Conservation (phyloP, 2,113 vertebrate genomes). For the Rhynchomys soricoides region DNA sequence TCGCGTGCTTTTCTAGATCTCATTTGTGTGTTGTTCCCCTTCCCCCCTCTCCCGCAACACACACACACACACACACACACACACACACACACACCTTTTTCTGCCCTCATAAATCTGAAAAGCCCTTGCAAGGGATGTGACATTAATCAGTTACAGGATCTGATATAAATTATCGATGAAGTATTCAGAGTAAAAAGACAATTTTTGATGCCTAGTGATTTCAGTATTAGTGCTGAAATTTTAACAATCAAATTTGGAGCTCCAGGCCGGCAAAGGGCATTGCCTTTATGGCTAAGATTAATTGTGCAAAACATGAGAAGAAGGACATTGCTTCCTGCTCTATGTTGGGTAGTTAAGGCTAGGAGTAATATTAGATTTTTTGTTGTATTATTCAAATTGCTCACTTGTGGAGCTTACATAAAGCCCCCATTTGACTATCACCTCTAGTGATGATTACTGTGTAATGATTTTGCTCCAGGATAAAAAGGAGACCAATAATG, state of each 20-base stretch:
- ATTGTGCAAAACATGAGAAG: slow-evolving; percentile 15
- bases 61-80: no score
- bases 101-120: slow-evolving; percentile 66
- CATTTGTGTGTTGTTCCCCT: slow-evolving; percentile 42
- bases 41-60: background rate
- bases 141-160: slow-evolving; percentile 18
- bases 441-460: background rate
- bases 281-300: background rate
- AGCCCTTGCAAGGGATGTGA: slow-evolving; percentile 6
- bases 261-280: slow-evolving; percentile 11
- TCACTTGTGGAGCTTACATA: background rate
- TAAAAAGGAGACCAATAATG: background rate
- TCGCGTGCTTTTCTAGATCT: slow-evolving; percentile 63
- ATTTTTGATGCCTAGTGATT: slow-evolving; percentile 30
- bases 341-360: background rate
- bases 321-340: background rate
- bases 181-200: slow-evolving; percentile 40
- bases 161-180: slow-evolving; percentile 54
- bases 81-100: background rate
- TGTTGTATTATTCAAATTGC: background rate
- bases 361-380: slow-evolving; percentile 32
- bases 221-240: slow-evolving; percentile 46
- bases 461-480: slow-evolving; percentile 40
- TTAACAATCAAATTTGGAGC: background rate
- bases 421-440: background rate